Evolutionary conservation across 1,140 invertebrate species (phyloP).

Genomic region (Zaprionus davidi): DNA sequence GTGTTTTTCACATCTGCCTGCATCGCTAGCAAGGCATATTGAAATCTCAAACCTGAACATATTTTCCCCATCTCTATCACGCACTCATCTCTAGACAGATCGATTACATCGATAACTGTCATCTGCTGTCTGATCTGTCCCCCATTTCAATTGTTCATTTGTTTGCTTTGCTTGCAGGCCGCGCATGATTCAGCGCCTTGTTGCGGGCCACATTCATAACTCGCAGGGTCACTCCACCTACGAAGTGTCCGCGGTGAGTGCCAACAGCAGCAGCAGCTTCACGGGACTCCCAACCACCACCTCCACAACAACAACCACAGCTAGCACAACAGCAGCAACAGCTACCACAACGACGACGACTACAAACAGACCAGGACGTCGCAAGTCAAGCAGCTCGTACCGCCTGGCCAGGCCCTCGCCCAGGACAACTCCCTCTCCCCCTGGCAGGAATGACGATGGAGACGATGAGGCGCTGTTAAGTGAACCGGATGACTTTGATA

Average conservation of each 20-base stretch:
- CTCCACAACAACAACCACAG: conserved; percentile 28
- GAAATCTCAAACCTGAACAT: no score
- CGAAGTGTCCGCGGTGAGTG: conserved; percentile 68
- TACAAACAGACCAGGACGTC: conserved; percentile 17
- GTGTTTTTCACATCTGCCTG: no score
- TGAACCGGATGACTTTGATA: conserved; percentile 83
- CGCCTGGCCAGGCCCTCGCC: conserved; percentile 40
- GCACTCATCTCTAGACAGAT: no score
- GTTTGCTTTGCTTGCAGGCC: conserved; percentile 75
- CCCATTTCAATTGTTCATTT: background rate
- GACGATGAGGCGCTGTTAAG: conserved; percentile 83
- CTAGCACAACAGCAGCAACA: conserved; percentile 20
- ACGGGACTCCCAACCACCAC: background rate
- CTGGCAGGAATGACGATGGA: conserved; percentile 18
- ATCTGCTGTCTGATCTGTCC: background rate
- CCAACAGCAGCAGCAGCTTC: conserved; percentile 55
- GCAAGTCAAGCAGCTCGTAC: conserved; percentile 66
- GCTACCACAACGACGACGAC: conserved; percentile 8
- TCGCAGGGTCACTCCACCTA: conserved; percentile 73
- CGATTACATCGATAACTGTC: no score
- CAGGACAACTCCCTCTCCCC: background rate
- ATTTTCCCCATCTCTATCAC: no score
- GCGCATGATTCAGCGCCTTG: conserved; percentile 86
- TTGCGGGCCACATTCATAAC: conserved; percentile 87
- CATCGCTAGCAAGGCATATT: no score